A percentile compares a stretch with the other conserved stretches of the same genome.
Evolutionary conservation across 1,140 invertebrate species (phyloP).

Genomic region (Heliconius congener): DNA sequence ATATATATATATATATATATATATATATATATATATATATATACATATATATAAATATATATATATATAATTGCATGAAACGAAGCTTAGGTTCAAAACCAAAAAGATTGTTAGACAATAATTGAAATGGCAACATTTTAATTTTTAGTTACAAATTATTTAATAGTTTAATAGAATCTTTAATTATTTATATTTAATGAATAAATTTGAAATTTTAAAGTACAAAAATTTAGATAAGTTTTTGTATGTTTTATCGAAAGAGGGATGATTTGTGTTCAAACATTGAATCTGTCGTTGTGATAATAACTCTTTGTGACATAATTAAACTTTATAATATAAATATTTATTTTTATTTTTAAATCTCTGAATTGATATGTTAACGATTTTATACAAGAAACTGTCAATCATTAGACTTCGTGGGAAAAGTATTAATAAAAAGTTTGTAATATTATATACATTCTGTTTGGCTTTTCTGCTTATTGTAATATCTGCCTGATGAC

Average conservation of each 20-base stretch:
- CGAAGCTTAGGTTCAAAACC: background rate
- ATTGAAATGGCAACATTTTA: background rate
- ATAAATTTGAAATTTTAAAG: background rate
- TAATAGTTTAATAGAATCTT: background rate
- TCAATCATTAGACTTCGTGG: background rate
- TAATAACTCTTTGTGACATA: background rate
- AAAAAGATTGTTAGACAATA: background rate
- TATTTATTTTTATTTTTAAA: background rate
- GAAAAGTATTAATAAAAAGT: too few species aligned
- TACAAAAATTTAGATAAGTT: background rate
- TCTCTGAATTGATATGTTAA: background rate
- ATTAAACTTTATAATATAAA: background rate
- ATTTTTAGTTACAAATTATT: background rate
- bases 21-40: too few species aligned
- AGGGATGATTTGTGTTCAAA: background rate
- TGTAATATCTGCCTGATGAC: too few species aligned
- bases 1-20: too few species aligned
- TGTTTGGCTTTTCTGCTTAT: too few species aligned
- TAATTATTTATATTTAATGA: constrained; percentile 8
- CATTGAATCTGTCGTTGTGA: background rate
- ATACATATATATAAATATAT: too few species aligned
- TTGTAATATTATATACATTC: too few species aligned
- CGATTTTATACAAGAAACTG: background rate
- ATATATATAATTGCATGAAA: background rate
- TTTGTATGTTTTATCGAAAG: background rate